Evolutionary conservation across 2,888 invertebrate species (phyloP).

Genomic region (Acanthococcus lagerstroemiae): DNA sequence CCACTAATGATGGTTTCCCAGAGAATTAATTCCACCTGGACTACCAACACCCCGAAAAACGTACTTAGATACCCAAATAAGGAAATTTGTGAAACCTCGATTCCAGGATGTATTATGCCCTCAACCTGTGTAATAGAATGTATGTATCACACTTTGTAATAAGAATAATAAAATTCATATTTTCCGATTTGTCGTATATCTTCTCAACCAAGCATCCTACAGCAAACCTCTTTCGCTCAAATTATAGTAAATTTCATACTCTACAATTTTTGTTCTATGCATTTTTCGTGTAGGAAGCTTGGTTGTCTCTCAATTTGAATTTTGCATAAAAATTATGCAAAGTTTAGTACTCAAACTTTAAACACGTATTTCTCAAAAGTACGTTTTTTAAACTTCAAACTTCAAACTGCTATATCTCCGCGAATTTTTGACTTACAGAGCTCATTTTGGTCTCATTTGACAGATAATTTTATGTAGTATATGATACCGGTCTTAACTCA

Average conservation of each 20-base stretch:
- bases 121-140: neutral
- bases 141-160: neutral
- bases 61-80: neutral
- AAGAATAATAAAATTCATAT: neutral
- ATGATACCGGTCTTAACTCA: slow-evolving; percentile 1
- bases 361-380: neutral
- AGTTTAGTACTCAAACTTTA: neutral
- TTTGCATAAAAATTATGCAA: neutral
- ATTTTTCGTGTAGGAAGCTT: neutral
- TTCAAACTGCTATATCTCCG: too few relatives aligned
- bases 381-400: too few relatives aligned
- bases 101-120: neutral
- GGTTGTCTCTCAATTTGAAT: neutral
- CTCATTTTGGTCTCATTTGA: slow-evolving; percentile 5
- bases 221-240: neutral
- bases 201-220: neutral
- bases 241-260: neutral
- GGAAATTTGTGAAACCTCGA: neutral
- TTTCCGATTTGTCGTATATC: neutral
- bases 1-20: neutral
- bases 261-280: neutral
- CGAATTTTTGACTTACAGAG: neutral
- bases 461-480: slow-evolving; percentile 1
- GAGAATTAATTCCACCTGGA: neutral
- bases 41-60: neutral